Conservation (phyloP, 2,113 vertebrate genomes). For the Motacilla tschutschensis region DNA sequence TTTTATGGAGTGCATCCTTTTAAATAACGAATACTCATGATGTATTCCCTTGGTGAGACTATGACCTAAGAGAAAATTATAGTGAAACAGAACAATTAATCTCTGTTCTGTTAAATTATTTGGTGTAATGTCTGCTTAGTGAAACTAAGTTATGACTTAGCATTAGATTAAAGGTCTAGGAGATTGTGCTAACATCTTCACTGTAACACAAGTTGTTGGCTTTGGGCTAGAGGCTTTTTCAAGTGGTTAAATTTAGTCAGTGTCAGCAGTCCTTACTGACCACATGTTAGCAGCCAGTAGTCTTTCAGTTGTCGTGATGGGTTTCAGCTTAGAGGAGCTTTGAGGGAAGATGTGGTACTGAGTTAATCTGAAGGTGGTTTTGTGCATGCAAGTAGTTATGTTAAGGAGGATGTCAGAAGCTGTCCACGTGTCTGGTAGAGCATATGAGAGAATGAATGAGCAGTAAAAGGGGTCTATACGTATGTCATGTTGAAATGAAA, state of each 20-base stretch:
- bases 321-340: neutral
- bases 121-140: neutral
- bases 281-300: neutral
- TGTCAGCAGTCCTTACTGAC: neutral
- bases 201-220: neutral
- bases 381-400: neutral
- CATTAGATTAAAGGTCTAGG: neutral
- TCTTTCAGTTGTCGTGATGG: neutral
- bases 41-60: neutral
- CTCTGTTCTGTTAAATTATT: neutral
- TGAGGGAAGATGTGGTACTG: neutral
- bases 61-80: neutral
- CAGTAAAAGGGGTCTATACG: neutral
- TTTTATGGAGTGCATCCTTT: neutral
- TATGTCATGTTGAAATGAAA: neutral
- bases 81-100: neutral
- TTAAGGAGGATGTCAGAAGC: neutral
- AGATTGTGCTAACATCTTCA: neutral
- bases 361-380: neutral
- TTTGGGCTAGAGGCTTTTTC: neutral
- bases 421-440: neutral
- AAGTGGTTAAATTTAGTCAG: neutral
- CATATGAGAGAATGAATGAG: neutral
- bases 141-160: neutral
- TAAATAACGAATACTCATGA: neutral